Conservation (phyloP, 2,888 invertebrate genomes). For the Heliconius ismenius region DNA sequence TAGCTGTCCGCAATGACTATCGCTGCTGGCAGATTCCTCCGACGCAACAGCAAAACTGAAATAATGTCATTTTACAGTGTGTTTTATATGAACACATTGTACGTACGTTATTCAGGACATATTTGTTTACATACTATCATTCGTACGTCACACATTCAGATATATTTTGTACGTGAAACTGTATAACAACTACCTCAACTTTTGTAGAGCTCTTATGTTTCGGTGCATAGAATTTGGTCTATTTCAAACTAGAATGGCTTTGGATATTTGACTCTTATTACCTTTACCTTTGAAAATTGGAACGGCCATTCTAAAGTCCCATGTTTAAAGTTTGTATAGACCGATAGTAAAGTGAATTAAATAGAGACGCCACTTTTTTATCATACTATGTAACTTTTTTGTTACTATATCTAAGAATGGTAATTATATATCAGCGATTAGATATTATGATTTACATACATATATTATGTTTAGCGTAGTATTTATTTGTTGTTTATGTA, state of each 20-base stretch:
- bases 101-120: conserved; percentile 64
- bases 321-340: neutral
- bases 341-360: neutral
- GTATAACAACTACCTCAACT: neutral
- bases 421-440: neutral
- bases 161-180: conserved; percentile 2
- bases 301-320: neutral
- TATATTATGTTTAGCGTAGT: neutral
- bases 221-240: neutral
- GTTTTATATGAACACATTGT: conserved; percentile 51
- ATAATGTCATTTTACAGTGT: conserved; percentile 53
- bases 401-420: no score
- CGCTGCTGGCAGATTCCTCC: conserved; percentile 71
- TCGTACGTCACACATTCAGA: conserved; percentile 9
- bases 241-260: neutral
- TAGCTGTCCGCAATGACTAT: conserved; percentile 67
- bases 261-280: neutral
- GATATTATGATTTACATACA: neutral
- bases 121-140: conserved; percentile 16
- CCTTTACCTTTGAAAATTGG: neutral
- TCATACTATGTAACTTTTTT: no score
- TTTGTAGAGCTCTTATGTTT: neutral
- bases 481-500: neutral
- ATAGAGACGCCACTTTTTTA: neutral
- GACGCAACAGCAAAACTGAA: conserved; percentile 72